Evolutionary conservation across 2,797 vertebrate genomes (phyloP), one percentile per base, ranked within the genome.

Genomic region (Gallinago solitaria): DNA sequence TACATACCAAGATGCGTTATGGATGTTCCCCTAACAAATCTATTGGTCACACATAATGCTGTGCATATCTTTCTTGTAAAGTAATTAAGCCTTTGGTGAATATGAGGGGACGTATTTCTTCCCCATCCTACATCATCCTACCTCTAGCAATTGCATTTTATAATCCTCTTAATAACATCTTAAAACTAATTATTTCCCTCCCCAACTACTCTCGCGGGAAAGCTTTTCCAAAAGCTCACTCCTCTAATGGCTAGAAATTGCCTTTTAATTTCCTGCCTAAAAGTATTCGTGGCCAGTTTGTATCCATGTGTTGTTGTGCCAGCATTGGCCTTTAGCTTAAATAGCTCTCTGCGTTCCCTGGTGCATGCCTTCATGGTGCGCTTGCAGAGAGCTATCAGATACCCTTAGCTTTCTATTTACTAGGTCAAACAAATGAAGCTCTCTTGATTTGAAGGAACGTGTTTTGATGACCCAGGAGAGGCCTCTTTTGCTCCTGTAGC

Each of bases 261-360:
- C 54, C 82, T 91, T 93, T 93, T 91, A 92, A 94, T 93, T 96
- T 95, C 76, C 84, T 92, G 41, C 47, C 54, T 88, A 75, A 88
- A 89, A 93, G 57, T 91, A 91, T 87, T 75, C 16, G 6, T 88
- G 69, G 87, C 12, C 69, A 87, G 45, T 64, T 93, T 61, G 25
- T 77, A 65, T 23, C 43, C 70, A 45, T 30, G 71, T 83, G 50
- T 12, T 89, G 33, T 71, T 86, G 81, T 94, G 79, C 87, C 87
- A 96, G 50, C 84, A 93, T 35, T 92, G 87, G 87, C 65, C 65
- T 93, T 87, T 19, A 86, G 53, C 41, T 94, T 76, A 93, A 87
- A 76, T 32, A 91, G 33, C 61, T 83, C 33, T 74, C 71, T 65
- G 57, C 7, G 2, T 43, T 85, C 71, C 37, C 76, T 35, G 27